Evolutionary conservation across 2,113 vertebrate species (phyloP), one percentile per base, ranked within the genome.

Genomic region (Phrynosoma blainvillii): DNA sequence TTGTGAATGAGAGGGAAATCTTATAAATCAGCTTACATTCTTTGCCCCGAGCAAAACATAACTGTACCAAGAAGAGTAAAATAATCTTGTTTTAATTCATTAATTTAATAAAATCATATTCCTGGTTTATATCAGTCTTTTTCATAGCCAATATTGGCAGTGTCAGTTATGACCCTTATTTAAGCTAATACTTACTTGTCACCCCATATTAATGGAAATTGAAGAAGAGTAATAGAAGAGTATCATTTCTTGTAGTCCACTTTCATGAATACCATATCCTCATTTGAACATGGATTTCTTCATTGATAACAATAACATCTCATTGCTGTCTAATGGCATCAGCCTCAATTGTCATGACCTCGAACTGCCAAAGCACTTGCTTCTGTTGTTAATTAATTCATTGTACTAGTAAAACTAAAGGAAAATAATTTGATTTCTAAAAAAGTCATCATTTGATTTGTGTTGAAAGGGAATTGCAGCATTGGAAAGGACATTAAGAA

Each of bases 261-360:
- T 91, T 94, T 90, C 79, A 86, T 82, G 84, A 89, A 91, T 3
- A 30, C 74, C 90, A 90, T 92, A 84, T 91, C 73, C 87, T 91
- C 82, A 85, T 93, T 90, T 84, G 93, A 93, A 88, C 81, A 71
- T 79, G 73, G 86, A 88, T 88, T 93, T 93, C 79, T 94, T 89
- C 36, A 52, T 11, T 86, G 84, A 85, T 83, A 95, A 94, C 93
- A 94, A 95, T 92, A 91, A 93, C 91, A 88, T 91, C 91, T 88
- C 7, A 0, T 86, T 85, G 85, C 90, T 92, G 93, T 93, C 94
- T 93, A 84, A 90, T 90, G 91, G 90, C 92, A 94, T 95, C 91
- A 93, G 84, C 90, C 62, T 93, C 91, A 94, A 87, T 82, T 90
- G 80, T 76, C 88, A 47, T 94, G 95, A 94, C 90, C 93, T 95